Evolutionary conservation across 92 coral and sea anemone species (phyloP), one percentile per base, ranked within the genome.

Genomic region (Epizoanthus illoricatus): DNA sequence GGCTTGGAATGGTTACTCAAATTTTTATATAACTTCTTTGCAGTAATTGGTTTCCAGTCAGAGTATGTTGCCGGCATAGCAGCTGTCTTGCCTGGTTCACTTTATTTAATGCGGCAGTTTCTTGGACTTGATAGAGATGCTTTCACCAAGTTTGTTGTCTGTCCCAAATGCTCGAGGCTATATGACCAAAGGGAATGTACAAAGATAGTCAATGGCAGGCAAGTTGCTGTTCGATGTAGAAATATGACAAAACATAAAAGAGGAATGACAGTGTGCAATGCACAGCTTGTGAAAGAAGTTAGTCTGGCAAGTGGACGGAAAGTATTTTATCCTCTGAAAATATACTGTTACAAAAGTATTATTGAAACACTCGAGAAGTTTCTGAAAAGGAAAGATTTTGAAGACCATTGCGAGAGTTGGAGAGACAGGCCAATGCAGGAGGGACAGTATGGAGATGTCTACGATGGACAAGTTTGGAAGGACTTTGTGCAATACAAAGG

Each of bases 101-200:
- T 83, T 73, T 83, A 87, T 52, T 23, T 87, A 59, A 74, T 87
- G 71, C 60, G 90, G 3, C 64, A 83, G 76, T 66, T 76, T 69
- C 88, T 91, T 61, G 86, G 79, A 16, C 12, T 91, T 64, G 87
- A 86, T 57, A 73, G 88, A 62, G 86, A 91, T 73, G 55, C 56
- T 75, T 91, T 88, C 58, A 65, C 36, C 16, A 67, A 82, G 71
- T 91, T 82, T 81, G 83, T 86, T 20, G 90, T 88, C 13, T 85
- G 94, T 23, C 89, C 86, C 17, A 82, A 83, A 58, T 85, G 92
- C 74, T 69, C 87, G 4, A 86, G 76, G 62, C 74, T 82, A 13
- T 90, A 87, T 54, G 36, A 73, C 52, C 70, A 73, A 0, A 81
- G 83, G 16, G 81, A 86, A 42, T 67, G 78, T 45, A 76, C 65